Percentiles rank a stretch among this genome's conserved stretches.
Evolutionary conservation across 2,113 vertebrate genomes (phyloP).

Genomic region (Oryzias javanicus): DNA sequence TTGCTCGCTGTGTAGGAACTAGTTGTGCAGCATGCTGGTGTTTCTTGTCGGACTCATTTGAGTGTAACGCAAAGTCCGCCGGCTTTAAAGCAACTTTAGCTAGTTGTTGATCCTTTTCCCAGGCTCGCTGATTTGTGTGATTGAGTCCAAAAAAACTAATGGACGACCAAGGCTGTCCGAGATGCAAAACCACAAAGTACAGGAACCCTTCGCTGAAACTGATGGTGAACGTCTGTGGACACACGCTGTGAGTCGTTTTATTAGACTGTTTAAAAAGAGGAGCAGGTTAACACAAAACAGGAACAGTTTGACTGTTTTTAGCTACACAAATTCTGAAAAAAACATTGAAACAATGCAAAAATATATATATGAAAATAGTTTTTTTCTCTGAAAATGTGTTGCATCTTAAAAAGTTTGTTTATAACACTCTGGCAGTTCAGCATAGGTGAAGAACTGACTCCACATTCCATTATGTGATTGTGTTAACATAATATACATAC

Average conservation of each 20-base stretch:
- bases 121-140: neutral
- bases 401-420: no score
- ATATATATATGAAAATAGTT: no score
- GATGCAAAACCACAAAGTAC: conserved; percentile 98
- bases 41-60: conserved; percentile 50
- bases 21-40: neutral
- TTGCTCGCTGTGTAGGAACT: conserved; percentile 40
- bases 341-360: no score
- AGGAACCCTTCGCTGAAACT: conserved; percentile 93
- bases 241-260: conserved; percentile 90
- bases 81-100: conserved; percentile 2
- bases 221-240: conserved; percentile 98
- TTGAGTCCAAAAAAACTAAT: conserved; percentile 75
- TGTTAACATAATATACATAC: no score
- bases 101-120: conserved; percentile 9
- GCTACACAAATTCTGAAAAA: no score
- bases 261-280: neutral
- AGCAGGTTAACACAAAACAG: no score
- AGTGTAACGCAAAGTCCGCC: conserved; percentile 30
- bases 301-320: no score
- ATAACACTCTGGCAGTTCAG: no score
- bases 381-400: no score
- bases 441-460: no score
- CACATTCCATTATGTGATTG: no score
- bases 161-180: conserved; percentile 93